phyloP scores from a whole-genome alignment of 2,113 vertebrate genomes.

The Pelvicachromis taeniatus region DNA sequence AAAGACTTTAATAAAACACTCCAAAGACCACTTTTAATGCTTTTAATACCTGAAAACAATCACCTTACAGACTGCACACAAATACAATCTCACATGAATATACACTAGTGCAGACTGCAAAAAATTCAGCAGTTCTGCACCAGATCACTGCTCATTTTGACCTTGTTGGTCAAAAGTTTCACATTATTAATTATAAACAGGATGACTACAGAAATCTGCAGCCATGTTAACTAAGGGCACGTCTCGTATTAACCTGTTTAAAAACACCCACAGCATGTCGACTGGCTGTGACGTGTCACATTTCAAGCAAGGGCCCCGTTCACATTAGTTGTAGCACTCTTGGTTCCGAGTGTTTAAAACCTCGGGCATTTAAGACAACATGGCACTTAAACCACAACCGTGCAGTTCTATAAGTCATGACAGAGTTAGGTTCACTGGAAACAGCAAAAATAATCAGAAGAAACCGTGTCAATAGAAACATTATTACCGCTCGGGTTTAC shows the following conservation, averaged over 20 bases:
- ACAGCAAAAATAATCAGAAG: slow-evolving; percentile 20
- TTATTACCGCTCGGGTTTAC: background rate
- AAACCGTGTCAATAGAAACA: background rate
- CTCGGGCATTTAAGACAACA: slow-evolving; percentile 8
- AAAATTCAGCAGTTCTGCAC: background rate
- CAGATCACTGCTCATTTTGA: background rate
- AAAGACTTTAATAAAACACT: background rate
- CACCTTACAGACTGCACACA: slow-evolving; percentile 37
- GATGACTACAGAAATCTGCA: background rate
- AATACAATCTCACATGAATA: slow-evolving; percentile 49
- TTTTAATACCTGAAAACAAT: slow-evolving; percentile 62
- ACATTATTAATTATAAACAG: background rate
- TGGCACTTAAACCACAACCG: slow-evolving; percentile 44
- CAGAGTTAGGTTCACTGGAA: background rate
- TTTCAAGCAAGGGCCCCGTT: background rate
- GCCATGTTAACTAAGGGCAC: background rate
- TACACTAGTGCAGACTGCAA: slow-evolving; percentile 63
- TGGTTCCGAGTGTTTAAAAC: slow-evolving; percentile 16
- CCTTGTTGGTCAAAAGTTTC: background rate
- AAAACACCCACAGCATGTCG: background rate
- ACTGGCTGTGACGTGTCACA: background rate
- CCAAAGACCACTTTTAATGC: background rate
- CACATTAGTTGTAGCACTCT: background rate
- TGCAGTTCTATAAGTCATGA: slow-evolving; percentile 12
- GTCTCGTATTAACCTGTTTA: background rate